These are phyloP conservation scores for Drosophila crucigera DNA, from an alignment of 2,888 invertebrate species.

Conservation along the genomic window DNA sequence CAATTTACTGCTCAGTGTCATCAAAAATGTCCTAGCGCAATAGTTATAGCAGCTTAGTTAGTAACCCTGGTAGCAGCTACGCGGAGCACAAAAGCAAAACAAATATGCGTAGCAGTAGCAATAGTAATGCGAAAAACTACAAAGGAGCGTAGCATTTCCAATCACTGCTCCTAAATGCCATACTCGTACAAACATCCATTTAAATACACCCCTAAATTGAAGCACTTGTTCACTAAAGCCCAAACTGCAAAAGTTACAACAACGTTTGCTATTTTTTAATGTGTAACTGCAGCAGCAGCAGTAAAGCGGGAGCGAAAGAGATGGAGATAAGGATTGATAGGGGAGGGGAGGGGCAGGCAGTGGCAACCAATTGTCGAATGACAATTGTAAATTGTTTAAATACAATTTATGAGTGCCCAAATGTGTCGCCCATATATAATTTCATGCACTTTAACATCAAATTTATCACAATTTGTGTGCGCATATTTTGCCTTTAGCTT, in stretches of 20 bases:
- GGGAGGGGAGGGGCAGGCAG: conserved; percentile 24
- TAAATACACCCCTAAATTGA: conserved; percentile 10
- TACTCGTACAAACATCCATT: background rate
- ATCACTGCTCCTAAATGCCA: background rate
- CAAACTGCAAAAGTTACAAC: conserved; percentile 26
- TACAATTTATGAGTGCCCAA: conserved; percentile 81
- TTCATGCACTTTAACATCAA: conserved; percentile 83
- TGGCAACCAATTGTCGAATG: conserved; percentile 73
- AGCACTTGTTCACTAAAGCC: conserved; percentile 49
- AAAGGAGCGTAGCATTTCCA: background rate
- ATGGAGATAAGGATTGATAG: background rate
- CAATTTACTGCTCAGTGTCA: background rate
- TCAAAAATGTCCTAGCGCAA: no score
- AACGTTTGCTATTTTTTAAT: conserved; percentile 7
- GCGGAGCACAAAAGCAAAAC: background rate
- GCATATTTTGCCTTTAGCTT: conserved; percentile 69
- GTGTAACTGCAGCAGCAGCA: conserved; percentile 22
- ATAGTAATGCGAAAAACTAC: background rate
- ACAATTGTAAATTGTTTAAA: conserved; percentile 81
- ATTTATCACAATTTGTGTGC: conserved; percentile 84
- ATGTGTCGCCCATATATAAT: conserved; percentile 79
- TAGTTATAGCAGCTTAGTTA: background rate
- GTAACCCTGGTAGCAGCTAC: background rate
- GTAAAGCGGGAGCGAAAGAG: background rate
- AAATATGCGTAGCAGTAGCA: background rate